Evolutionary conservation across 2,888 invertebrate species (phyloP).

Genomic region (Heteromyza rotundicornis): DNA sequence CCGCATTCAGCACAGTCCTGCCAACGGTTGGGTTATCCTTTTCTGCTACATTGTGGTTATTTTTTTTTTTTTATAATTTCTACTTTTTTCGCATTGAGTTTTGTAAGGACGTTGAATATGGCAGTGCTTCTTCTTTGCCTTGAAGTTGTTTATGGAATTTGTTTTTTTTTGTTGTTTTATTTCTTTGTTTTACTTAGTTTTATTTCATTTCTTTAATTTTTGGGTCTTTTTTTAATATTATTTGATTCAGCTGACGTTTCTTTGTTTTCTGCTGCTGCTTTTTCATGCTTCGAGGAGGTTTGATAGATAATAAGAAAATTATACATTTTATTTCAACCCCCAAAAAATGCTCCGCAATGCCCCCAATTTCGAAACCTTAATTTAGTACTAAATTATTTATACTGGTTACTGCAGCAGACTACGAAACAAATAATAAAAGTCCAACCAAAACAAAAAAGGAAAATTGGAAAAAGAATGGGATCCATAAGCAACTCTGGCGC

Average conservation of each 20-base stretch:
- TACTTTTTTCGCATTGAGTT: not conserved
- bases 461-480: conserved; percentile 44
- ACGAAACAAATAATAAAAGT: conserved; percentile 17
- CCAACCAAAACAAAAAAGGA: not conserved
- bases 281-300: conserved; percentile 23
- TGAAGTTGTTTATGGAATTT: not conserved
- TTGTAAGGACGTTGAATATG: not conserved
- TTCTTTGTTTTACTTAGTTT: too few relatives aligned
- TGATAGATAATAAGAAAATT: conserved; percentile 53
- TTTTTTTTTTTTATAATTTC: not conserved
- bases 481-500: conserved; percentile 48
- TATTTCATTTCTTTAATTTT: conserved; percentile 25
- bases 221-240: not conserved
- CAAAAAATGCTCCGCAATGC: conserved; percentile 44
- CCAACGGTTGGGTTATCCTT: not conserved
- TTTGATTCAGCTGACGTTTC: conserved; percentile 3
- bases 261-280: conserved; percentile 18
- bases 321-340: conserved; percentile 46
- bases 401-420: conserved; percentile 26
- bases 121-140: not conserved
- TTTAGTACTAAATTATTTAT: conserved; percentile 49
- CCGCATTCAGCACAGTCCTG: conserved; percentile 11
- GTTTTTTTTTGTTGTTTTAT: not conserved
- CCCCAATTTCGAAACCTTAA: conserved; percentile 50
- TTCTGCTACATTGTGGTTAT: not conserved